Evolutionary conservation across 2,888 invertebrate species (phyloP), one percentile per base, ranked within the genome.

Genomic region (Leucophenga maculata): DNA sequence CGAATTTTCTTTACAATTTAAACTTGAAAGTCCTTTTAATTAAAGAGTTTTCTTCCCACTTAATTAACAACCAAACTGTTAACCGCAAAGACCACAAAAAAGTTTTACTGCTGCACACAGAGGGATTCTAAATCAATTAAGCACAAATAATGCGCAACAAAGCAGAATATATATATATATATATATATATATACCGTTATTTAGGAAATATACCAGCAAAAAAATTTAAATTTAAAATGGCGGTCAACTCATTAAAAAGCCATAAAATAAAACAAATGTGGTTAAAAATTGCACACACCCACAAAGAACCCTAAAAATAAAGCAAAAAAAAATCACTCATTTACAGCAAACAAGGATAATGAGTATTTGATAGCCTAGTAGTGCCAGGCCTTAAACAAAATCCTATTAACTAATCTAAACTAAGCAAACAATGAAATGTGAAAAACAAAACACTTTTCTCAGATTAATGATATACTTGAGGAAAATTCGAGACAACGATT

Each of bases 231-330:
- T 13, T 13, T 11, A 55, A 55, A 55, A 50, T 59, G 14, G 55
- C 54, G 32, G 26, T 16, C 68, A 52, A n/a, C 72, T 69, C 71
- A 77, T 73, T 74, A 71, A 64, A 74, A 71, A 72, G 20, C 65
- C 72, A 76, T 76, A 66, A 71, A 67, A 48, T 50, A 1, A 8
- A 6, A 50, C 13, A 18, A 16, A 50, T 16, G 50, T 18, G 18
- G 50, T 6, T 18, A 8, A 13, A 50, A 50, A 13, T 50, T 50
- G 8, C 8, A 11, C 6, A 50, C 50, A 50, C 16, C 6, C 6
- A 50, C 16, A 50, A 18, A 50, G 16, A n/a, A 50, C 26, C 26
- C 26, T 4, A 26, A 26, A 6, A 50, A 18, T 6, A 32, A 32
- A 32, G 8, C n/a, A n/a, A n/a, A n/a, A n/a, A n/a, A n/a, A n/a